phyloP scores from a whole-genome alignment of 2,113 vertebrate species.

The Gymnorhina tibicen region DNA sequence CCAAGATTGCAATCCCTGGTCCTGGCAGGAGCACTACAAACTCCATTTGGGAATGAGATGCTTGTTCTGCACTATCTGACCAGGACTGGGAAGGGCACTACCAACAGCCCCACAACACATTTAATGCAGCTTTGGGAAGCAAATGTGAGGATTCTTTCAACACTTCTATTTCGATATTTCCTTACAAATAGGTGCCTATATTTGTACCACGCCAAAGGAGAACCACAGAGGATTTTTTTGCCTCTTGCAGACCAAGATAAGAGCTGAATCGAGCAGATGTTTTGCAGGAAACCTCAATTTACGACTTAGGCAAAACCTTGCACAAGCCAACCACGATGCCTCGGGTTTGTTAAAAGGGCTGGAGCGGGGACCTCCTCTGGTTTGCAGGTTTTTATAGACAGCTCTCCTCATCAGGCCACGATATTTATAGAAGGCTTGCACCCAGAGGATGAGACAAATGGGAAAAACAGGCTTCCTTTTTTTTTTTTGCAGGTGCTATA shows the following conservation, averaged over 20 bases:
- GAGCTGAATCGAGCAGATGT: conserved; percentile 53
- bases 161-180: conserved; percentile 19
- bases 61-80: not conserved
- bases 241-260: conserved; percentile 35
- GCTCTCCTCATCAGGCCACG: not conserved
- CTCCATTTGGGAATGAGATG: not conserved
- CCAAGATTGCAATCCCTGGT: not conserved
- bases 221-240: conserved; percentile 41
- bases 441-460: conserved; percentile 7
- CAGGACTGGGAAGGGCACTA: not conserved
- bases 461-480: not conserved
- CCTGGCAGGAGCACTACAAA: not conserved
- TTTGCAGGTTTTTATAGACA: conserved; percentile 14
- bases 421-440: not conserved
- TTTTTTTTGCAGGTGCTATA: conserved; percentile 15
- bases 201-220: conserved; percentile 25
- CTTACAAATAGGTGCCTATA: conserved; percentile 34
- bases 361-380: not conserved
- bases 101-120: not conserved
- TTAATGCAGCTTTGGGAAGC: not conserved
- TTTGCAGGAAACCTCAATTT: conserved; percentile 62
- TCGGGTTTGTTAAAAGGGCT: conserved; percentile 20
- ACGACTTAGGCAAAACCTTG: not conserved
- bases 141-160: conserved; percentile 7
- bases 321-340: not conserved